These are phyloP conservation scores for Hermetia illucens DNA, from an alignment of 1,140 invertebrate genomes.

Conservation along the genomic window DNA sequence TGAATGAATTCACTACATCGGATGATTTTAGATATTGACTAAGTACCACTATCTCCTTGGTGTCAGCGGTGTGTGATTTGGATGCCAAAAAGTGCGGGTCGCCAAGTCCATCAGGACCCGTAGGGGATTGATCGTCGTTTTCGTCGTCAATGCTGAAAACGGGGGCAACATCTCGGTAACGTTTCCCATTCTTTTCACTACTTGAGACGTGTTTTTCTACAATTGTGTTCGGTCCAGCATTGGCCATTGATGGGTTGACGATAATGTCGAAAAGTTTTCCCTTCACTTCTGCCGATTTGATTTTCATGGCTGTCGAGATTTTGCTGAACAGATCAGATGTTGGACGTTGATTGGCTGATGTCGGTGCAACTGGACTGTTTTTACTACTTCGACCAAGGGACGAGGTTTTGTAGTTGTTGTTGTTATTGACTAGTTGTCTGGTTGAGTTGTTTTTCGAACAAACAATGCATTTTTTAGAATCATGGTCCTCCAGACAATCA, in stretches of 20 bases:
- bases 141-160: constrained; percentile 94
- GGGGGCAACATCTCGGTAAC: constrained; percentile 77
- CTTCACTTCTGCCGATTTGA: constrained; percentile 84
- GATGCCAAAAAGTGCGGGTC: no score
- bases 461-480: constrained; percentile 60
- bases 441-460: constrained; percentile 36
- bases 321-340: constrained; percentile 59
- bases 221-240: constrained; percentile 23
- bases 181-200: constrained; percentile 66
- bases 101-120: no score
- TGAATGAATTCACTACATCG: constrained; percentile 71
- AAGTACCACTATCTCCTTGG: constrained; percentile 53
- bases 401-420: not conserved
- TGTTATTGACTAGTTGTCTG: not conserved
- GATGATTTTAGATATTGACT: constrained; percentile 64
- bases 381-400: not conserved
- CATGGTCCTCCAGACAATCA: constrained; percentile 69
- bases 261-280: constrained; percentile 90
- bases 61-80: constrained; percentile 30
- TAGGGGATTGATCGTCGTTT: constrained; percentile 43
- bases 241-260: constrained; percentile 53
- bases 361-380: constrained; percentile 7
- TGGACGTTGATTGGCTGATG: constrained; percentile 25
- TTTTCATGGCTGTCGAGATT: constrained; percentile 65
- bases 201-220: constrained; percentile 62